Evolutionary conservation across 1,140 invertebrate genomes (phyloP).

Genomic region (Saccostrea glomerata): DNA sequence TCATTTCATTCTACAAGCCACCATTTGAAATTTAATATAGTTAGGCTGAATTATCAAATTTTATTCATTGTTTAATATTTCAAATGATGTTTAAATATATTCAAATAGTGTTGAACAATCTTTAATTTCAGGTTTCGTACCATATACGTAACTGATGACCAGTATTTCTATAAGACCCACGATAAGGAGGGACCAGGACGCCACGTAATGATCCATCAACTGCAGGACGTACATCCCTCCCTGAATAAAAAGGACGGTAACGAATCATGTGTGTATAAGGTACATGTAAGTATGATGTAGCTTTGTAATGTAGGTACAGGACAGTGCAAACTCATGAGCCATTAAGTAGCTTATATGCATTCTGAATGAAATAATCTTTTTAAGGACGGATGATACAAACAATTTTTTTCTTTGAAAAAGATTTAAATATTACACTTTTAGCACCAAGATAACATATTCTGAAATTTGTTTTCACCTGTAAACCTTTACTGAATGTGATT

Average conservation of each 20-base stretch:
- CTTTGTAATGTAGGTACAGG: too few species aligned
- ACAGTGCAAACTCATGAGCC: too few species aligned
- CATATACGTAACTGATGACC: slow-evolving; percentile 81
- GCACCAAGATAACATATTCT: too few species aligned
- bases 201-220: slow-evolving; percentile 91
- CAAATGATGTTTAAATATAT: not conserved
- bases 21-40: not conserved
- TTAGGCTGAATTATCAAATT: not conserved
- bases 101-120: not conserved
- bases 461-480: too few species aligned
- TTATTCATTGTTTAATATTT: not conserved
- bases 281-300: too few species aligned
- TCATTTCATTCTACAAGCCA: not conserved
- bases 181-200: slow-evolving; percentile 90
- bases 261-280: not conserved
- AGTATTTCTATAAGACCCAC: slow-evolving; percentile 85
- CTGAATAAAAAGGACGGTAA: slow-evolving; percentile 51
- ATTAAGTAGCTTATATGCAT: too few species aligned
- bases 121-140: slow-evolving; percentile 40
- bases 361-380: too few species aligned
- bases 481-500: too few species aligned
- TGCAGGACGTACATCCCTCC: slow-evolving; percentile 90
- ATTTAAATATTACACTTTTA: too few species aligned
- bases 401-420: too few species aligned
- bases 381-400: too few species aligned